Evolutionary conservation across 2,888 invertebrate genomes (phyloP).

Genomic region (Spatulosminthurus flaviceps): DNA sequence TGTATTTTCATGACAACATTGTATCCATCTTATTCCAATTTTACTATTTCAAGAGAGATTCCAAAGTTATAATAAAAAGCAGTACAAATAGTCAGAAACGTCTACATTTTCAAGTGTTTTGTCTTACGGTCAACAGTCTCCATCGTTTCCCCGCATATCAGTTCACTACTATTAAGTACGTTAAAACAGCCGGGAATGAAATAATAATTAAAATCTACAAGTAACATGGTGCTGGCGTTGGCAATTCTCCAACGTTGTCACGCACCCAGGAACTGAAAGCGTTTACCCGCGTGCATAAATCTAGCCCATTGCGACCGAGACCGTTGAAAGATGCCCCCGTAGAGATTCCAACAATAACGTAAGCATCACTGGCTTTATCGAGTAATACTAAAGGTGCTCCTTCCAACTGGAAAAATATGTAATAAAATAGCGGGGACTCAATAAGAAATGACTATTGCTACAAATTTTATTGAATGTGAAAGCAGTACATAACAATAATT

Average conservation of each 20-base stretch:
- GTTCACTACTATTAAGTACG: too few species aligned
- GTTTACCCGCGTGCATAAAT: conserved; percentile 35
- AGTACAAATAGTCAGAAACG: conserved; percentile 4
- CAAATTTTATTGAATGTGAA: too few species aligned
- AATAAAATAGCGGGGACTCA: too few species aligned
- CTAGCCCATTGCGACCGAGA: not conserved
- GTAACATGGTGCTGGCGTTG: conserved; percentile 45
- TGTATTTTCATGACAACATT: conserved; percentile 16
- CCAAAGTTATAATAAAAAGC: conserved; percentile 14
- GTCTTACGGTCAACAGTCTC: too few species aligned
- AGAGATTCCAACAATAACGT: conserved; percentile 44
- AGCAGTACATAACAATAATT: too few species aligned
- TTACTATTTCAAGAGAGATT: not conserved
- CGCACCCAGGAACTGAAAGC: conserved; percentile 44
- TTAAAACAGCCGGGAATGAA: too few species aligned
- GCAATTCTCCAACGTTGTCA: conserved; percentile 40
- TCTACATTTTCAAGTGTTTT: too few species aligned
- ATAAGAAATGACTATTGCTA: too few species aligned
- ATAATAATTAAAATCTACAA: not conserved
- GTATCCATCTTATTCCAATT: conserved; percentile 7
- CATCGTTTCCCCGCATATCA: too few species aligned
- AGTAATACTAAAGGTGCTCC: conserved; percentile 49
- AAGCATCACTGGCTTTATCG: conserved; percentile 45
- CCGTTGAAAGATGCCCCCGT: conserved; percentile 34
- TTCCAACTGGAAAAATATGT: conserved; percentile 32